A percentile compares a stretch with the other conserved stretches of the same genome.
phyloP scores from a whole-genome alignment of 64 coral and sea anemone species.

The Trachythela sp. region DNA sequence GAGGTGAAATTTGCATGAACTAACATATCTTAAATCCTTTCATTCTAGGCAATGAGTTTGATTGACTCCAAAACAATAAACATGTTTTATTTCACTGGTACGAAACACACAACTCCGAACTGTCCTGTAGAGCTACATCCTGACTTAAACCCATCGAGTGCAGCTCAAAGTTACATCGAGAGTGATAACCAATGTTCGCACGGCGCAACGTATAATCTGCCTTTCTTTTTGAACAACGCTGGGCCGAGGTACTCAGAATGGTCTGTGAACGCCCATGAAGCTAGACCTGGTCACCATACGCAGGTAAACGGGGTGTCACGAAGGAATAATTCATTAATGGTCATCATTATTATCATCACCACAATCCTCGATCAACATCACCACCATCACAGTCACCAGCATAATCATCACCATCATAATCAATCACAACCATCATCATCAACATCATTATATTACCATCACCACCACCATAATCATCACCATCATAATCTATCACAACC shows the following conservation, averaged over 20 bases:
- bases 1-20: too few species aligned
- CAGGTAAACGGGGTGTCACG: constrained; percentile 38
- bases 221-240: constrained; percentile 47
- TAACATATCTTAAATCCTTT: too few species aligned
- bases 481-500: too few species aligned
- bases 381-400: too few species aligned
- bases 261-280: constrained; percentile 46
- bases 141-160: constrained; percentile 48
- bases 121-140: constrained; percentile 52
- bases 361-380: too few species aligned
- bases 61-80: constrained; percentile 46
- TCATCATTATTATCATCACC: too few species aligned
- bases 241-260: constrained; percentile 52
- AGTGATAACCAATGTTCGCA: constrained; percentile 6
- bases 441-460: too few species aligned
- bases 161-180: constrained; percentile 32
- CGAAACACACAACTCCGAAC: constrained; percentile 51
- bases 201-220: constrained; percentile 34
- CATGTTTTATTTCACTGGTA: constrained; percentile 61
- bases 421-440: too few species aligned
- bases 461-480: too few species aligned
- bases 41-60: constrained; percentile 54
- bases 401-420: too few species aligned
- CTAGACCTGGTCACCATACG: constrained; percentile 45
- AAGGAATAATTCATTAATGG: too few species aligned